phyloP scores from a whole-genome alignment of 2,888 invertebrate species.

The Mactromeris polynyma region DNA sequence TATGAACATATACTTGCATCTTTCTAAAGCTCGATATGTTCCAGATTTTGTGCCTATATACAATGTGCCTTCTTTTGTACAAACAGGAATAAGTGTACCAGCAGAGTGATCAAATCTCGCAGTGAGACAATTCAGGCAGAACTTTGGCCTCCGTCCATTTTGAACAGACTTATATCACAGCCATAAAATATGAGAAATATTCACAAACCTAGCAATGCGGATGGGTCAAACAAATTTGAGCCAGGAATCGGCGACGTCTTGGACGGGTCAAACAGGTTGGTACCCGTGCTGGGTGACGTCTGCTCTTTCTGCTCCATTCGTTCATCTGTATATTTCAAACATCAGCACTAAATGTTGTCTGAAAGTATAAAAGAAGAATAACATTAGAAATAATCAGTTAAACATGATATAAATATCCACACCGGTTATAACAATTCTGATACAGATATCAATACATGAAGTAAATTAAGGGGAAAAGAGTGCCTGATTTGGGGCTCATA shows the following conservation, averaged over 20 bases:
- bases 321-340: conserved; percentile 53
- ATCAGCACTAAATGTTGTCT: conserved; percentile 18
- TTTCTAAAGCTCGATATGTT: neutral
- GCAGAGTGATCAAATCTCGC: neutral
- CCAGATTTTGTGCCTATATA: neutral
- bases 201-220: conserved; percentile 79
- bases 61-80: neutral
- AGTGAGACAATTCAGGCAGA: neutral
- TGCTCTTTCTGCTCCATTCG: conserved; percentile 83
- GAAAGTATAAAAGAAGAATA: neutral
- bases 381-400: no score
- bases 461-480: no score
- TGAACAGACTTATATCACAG: neutral
- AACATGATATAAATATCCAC: no score
- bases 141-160: neutral
- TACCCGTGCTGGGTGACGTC: conserved; percentile 75
- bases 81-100: neutral
- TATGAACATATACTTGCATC: neutral
- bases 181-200: neutral
- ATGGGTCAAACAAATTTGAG: conserved; percentile 77
- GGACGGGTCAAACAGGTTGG: conserved; percentile 63
- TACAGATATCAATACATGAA: no score
- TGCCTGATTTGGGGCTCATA: no score
- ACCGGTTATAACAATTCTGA: no score
- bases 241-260: conserved; percentile 76